Conservation (phyloP, 2,113 vertebrate genomes). For the Ochotona princeps region DNA sequence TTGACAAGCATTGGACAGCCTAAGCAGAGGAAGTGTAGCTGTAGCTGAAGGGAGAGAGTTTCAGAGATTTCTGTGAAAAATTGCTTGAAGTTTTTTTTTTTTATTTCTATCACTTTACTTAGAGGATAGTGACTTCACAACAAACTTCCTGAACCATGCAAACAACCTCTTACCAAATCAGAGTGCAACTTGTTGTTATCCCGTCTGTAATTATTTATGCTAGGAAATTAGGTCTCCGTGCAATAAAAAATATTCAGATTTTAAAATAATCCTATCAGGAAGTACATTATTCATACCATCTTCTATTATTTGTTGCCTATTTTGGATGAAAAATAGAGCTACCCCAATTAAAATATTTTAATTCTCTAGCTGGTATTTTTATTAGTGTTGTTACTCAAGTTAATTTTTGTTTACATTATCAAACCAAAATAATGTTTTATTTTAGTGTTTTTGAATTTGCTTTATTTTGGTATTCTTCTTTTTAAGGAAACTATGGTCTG, state of each 20-base stretch:
- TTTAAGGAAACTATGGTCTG: slow-evolving; percentile 42
- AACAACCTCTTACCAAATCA: not conserved
- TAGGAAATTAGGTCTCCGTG: not conserved
- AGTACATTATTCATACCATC: not conserved
- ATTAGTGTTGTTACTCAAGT: not conserved
- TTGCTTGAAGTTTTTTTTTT: not conserved
- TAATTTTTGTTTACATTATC: slow-evolving; percentile 35
- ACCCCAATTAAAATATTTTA: not conserved
- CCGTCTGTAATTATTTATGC: not conserved
- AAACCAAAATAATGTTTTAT: slow-evolving; percentile 23
- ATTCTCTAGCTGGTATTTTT: not conserved
- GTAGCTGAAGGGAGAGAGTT: not conserved
- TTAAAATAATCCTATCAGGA: not conserved
- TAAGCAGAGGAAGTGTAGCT: not conserved
- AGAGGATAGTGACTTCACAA: not conserved
- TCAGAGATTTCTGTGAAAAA: not conserved
- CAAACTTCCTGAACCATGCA: too few species aligned
- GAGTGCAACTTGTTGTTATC: not conserved
- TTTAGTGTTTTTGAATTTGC: not conserved
- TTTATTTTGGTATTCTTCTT: not conserved
- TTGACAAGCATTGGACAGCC: not conserved
- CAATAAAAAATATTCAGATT: not conserved
- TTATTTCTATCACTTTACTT: not conserved
- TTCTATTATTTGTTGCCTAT: not conserved
- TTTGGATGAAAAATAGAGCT: slow-evolving; percentile 21